phyloP scores from a whole-genome alignment of 2,888 invertebrate genomes.

The Caradrina clavipalpis region DNA sequence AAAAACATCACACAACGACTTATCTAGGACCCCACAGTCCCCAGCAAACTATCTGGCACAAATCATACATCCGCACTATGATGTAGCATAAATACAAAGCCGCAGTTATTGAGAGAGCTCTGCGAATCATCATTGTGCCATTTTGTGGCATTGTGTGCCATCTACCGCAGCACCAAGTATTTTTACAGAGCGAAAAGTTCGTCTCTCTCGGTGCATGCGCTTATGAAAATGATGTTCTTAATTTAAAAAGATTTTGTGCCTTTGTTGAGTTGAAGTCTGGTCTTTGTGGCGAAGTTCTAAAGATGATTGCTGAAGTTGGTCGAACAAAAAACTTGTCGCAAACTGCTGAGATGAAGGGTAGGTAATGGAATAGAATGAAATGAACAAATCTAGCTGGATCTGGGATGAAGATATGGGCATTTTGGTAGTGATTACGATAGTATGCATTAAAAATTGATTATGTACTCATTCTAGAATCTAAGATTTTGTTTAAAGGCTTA shows the following conservation, averaged over 20 bases:
- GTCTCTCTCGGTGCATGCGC: slow-evolving; percentile 53
- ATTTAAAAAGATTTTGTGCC: slow-evolving; percentile 50
- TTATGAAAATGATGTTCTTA: slow-evolving; percentile 62
- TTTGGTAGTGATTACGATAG: too few relatives aligned
- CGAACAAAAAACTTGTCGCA: background rate
- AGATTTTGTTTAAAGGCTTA: too few relatives aligned
- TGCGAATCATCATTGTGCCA: slow-evolving; percentile 59
- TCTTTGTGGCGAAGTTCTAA: slow-evolving; percentile 20
- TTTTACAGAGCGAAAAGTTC: slow-evolving; percentile 67
- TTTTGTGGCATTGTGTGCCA: slow-evolving; percentile 52
- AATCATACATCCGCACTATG: slow-evolving; percentile 36
- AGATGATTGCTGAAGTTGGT: slow-evolving; percentile 35
- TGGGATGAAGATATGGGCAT: too few relatives aligned
- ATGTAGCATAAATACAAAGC: slow-evolving; percentile 49
- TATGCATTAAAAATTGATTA: too few relatives aligned
- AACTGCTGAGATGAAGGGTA: slow-evolving; percentile 3
- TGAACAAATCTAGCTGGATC: too few relatives aligned
- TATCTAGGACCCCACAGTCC: background rate
- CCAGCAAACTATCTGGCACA: slow-evolving; percentile 45
- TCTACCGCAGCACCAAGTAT: slow-evolving; percentile 60
- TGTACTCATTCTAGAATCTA: too few relatives aligned
- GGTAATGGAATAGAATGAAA: background rate
- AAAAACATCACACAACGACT: background rate
- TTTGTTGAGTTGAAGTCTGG: slow-evolving; percentile 8
- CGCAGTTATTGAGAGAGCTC: slow-evolving; percentile 61